Evolutionary conservation across 30 jellyfish, hydroid and myxozoan genomes (phyloP).

Genomic region (Hydra vulgaris): DNA sequence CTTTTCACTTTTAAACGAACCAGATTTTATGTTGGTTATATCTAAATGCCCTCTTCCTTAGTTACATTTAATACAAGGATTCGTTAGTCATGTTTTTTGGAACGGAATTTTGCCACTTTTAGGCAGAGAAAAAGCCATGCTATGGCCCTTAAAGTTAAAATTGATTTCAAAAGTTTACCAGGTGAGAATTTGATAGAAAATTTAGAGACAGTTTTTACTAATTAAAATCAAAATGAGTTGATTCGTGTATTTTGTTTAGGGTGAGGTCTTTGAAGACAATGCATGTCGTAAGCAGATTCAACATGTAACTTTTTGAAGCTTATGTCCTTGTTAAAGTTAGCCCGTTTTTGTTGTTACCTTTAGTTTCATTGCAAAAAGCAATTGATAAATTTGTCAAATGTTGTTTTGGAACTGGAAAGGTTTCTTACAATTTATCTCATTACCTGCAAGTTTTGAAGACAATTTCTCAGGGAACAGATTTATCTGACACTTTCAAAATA

Average conservation of each 20-base stretch:
- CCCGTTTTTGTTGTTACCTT: not conserved
- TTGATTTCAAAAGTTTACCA: not conserved
- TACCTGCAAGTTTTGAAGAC: not conserved
- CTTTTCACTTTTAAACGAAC: not conserved
- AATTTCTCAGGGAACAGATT: not conserved
- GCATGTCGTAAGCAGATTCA: not conserved
- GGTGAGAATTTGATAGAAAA: not conserved
- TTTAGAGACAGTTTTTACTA: not conserved
- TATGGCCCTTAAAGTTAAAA: not conserved
- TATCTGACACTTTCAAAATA: not conserved
- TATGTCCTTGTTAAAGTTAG: not conserved
- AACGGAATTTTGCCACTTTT: not conserved
- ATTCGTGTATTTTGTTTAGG: not conserved
- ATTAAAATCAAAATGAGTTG: not conserved
- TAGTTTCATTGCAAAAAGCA: not conserved
- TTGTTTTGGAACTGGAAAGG: not conserved
- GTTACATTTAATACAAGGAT: not conserved
- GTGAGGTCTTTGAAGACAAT: not conserved
- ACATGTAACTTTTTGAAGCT: not conserved
- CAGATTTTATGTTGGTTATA: not conserved
- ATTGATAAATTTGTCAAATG: not conserved
- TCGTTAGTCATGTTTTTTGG: not conserved
- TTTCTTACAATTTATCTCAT: not conserved
- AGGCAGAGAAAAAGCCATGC: not conserved
- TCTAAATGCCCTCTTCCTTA: not conserved